Evolutionary conservation across 2,113 vertebrate genomes (phyloP), one percentile per base, ranked within the genome.

Genomic region (Hemibagrus wyckioides): DNA sequence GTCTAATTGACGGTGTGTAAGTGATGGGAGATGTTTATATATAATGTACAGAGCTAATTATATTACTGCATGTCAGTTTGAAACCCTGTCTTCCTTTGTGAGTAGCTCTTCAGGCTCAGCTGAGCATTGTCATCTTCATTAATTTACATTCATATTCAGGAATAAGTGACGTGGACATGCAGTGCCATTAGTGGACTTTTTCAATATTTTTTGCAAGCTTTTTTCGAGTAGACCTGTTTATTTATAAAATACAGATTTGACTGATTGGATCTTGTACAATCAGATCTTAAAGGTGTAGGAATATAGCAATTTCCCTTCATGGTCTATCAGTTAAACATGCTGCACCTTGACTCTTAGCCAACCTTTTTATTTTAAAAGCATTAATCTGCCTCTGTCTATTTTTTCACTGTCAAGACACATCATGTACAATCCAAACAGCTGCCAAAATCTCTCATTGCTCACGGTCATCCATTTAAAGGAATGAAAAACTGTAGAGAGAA

Each of bases 381-480:
- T 86, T 77, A 75, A 77, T 82, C 88, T 82, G 81, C 80, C 84
- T 82, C 67, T 48, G 28, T 86, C 48, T 82, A 79, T 86, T 86
- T 48, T 89, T 89, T 88, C 82, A 21, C 69, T 80, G 41, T 54
- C 84, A 85, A 88, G 84, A 65, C 65, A 82, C 59, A 33, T 84
- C 67, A 69, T 67, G 33, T 92, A 93, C 94, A 93, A 93, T 94
- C 91, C 89, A 90, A 41, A 91, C 93, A 92, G 92, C 90, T 87
- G 90, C 91, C 87, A 80, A 90, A 94, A 93, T 95, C 92, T 91
- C 91, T 94, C 91, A 92, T 91, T 93, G 91, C 92, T 92, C 92
- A 82, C 83, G 85, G 88, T 90, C 90, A 90, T 89, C 88, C 91
- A 91, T 93, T 92, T 91, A 90, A 92, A 94, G 92, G 91, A 92